These are phyloP conservation scores for Loris lydekkerianus DNA, from an alignment of 2,797 vertebrate genomes.

Conservation along the genomic window DNA sequence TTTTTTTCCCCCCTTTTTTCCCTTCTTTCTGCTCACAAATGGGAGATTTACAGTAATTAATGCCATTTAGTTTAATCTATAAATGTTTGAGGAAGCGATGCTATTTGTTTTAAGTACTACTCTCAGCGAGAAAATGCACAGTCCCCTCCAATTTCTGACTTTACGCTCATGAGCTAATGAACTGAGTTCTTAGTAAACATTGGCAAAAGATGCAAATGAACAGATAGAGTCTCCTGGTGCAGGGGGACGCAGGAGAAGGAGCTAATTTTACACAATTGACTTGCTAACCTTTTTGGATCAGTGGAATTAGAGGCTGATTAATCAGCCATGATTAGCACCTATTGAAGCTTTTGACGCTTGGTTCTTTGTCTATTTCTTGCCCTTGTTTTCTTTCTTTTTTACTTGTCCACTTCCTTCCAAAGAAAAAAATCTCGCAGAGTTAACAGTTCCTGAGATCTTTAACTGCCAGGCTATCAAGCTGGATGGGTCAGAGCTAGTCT, in stretches of 20 bases:
- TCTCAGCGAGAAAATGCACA: slow-evolving; percentile 86
- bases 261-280: slow-evolving; percentile 93
- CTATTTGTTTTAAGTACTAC: slow-evolving; percentile 87
- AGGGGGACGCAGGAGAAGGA: slow-evolving; percentile 89
- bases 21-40: slow-evolving; percentile 63
- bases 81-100: slow-evolving; percentile 84
- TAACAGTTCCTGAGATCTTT: slow-evolving; percentile 91
- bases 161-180: slow-evolving; percentile 90
- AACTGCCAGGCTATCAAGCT: slow-evolving; percentile 92
- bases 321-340: slow-evolving; percentile 94
- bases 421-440: slow-evolving; percentile 80
- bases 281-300: slow-evolving; percentile 93
- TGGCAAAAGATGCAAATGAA: slow-evolving; percentile 89
- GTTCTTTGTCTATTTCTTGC: slow-evolving; percentile 88
- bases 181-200: slow-evolving; percentile 89
- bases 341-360: slow-evolving; percentile 89
- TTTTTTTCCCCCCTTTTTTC: neutral
- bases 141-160: slow-evolving; percentile 87
- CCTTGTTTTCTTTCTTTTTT: slow-evolving; percentile 60
- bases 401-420: neutral
- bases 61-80: slow-evolving; percentile 87
- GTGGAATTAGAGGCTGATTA: slow-evolving; percentile 93
- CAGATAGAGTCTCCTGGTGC: slow-evolving; percentile 89
- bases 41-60: slow-evolving; percentile 86
- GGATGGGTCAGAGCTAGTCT: slow-evolving; percentile 93